phyloP scores from a whole-genome alignment of 2,797 vertebrate genomes.

The Cetoscarus ocellatus region DNA sequence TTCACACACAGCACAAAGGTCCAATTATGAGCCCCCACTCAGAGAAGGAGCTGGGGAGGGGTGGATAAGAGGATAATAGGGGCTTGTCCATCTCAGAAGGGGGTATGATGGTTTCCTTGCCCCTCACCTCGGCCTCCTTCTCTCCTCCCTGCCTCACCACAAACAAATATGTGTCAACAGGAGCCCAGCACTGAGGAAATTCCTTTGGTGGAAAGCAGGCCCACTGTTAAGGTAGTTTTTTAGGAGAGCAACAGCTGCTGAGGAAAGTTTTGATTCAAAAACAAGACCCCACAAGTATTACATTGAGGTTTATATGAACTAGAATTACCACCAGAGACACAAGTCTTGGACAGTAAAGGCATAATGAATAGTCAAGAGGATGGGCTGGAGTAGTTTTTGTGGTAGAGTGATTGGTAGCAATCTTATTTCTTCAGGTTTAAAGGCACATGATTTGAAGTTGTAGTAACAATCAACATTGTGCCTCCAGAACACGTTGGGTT shows the following conservation, averaged over 20 bases:
- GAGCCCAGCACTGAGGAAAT: slow-evolving; percentile 52
- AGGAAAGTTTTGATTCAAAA: no score
- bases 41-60: slow-evolving; percentile 62
- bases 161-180: slow-evolving; percentile 76
- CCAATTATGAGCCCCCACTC: slow-evolving; percentile 86
- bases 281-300: background rate
- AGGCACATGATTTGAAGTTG: no score
- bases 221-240: slow-evolving; percentile 18
- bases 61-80: slow-evolving; percentile 77
- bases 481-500: no score
- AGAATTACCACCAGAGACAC: no score
- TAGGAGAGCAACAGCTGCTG: slow-evolving; percentile 25
- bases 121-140: slow-evolving; percentile 68
- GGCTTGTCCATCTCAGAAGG: slow-evolving; percentile 81
- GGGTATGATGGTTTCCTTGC: slow-evolving; percentile 79
- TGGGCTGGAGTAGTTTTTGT: no score
- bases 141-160: slow-evolving; percentile 55
- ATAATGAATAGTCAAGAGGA: no score
- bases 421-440: no score
- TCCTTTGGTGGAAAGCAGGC: slow-evolving; percentile 51
- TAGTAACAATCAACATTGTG: no score
- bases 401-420: no score
- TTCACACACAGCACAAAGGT: slow-evolving; percentile 87
- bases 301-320: background rate
- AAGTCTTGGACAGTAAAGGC: no score